Percentiles rank a stretch among this genome's conserved stretches.
These are phyloP conservation scores for Magallana gigas DNA, from an alignment of 1,140 invertebrate genomes.

Conservation along the genomic window DNA sequence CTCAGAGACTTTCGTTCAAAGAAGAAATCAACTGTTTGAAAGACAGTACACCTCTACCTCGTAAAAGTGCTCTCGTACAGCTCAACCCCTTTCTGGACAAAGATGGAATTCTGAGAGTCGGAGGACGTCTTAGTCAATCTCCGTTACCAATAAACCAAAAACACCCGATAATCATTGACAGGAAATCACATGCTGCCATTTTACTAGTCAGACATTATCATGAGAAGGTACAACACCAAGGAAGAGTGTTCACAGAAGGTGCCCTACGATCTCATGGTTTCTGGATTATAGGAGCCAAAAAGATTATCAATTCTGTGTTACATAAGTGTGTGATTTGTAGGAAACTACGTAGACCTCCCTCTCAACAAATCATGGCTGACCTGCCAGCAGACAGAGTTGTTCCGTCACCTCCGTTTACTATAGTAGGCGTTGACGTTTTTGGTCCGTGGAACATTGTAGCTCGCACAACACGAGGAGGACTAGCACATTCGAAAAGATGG, in stretches of 20 bases:
- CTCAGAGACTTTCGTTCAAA: background rate
- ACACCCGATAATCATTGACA: background rate
- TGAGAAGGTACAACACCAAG: slow-evolving; percentile 57
- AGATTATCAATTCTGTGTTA: slow-evolving; percentile 32
- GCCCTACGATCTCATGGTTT: slow-evolving; percentile 56
- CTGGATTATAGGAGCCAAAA: slow-evolving; percentile 57
- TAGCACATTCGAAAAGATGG: slow-evolving; percentile 58
- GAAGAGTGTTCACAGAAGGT: slow-evolving; percentile 41
- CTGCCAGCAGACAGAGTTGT: slow-evolving; percentile 54
- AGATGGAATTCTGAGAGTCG: background rate
- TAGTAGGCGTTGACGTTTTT: slow-evolving; percentile 57
- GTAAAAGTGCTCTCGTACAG: background rate
- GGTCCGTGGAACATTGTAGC: slow-evolving; percentile 51
- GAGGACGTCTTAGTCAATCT: background rate
- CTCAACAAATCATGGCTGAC: slow-evolving; percentile 19
- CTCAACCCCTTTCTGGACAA: background rate
- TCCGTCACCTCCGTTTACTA: slow-evolving; percentile 49
- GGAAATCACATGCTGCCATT: no score
- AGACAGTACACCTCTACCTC: background rate
- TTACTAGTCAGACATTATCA: slow-evolving; percentile 11
- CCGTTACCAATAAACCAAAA: background rate
- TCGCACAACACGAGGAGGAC: slow-evolving; percentile 51
- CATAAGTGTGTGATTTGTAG: slow-evolving; percentile 46
- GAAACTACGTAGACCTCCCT: background rate
- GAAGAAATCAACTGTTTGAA: background rate